Evolutionary conservation across 2,797 vertebrate species (phyloP).

Genomic region (Danio choprae): DNA sequence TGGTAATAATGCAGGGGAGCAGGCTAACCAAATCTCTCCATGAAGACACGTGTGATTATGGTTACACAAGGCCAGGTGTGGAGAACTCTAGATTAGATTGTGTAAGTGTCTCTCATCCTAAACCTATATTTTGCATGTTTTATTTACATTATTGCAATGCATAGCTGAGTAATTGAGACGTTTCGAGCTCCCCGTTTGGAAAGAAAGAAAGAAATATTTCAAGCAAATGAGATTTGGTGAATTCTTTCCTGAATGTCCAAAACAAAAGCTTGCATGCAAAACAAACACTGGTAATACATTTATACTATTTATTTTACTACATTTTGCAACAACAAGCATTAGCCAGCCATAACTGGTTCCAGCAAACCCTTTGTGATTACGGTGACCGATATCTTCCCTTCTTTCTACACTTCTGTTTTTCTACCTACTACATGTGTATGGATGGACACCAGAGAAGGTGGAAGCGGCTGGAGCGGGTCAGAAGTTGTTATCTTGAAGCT

Average conservation of each 20-base stretch:
- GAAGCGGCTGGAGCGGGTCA: not conserved
- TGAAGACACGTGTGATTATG: slow-evolving; percentile 11
- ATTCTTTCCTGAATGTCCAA: not conserved
- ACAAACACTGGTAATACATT: not conserved
- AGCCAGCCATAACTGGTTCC: slow-evolving; percentile 6
- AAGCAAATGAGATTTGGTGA: not conserved
- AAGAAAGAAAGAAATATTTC: not conserved
- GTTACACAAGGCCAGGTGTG: not conserved
- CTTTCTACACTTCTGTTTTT: not conserved
- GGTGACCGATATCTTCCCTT: not conserved
- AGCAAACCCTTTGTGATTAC: not conserved
- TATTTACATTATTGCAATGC: not conserved
- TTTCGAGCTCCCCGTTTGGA: not conserved
- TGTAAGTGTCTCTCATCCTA: slow-evolving; percentile 1
- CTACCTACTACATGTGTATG: not conserved
- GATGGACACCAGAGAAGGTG: not conserved
- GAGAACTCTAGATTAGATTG: slow-evolving; percentile 10
- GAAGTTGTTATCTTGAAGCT: not conserved
- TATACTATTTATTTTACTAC: not conserved
- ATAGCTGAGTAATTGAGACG: not conserved
- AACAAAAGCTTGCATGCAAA: not conserved
- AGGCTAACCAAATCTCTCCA: slow-evolving; percentile 18
- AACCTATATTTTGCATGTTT: slow-evolving; percentile 3
- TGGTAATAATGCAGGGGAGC: slow-evolving; percentile 23
- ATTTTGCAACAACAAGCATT: not conserved